Conservation (phyloP, 2,113 vertebrate genomes). For the Macheiramphus alcinus region DNA sequence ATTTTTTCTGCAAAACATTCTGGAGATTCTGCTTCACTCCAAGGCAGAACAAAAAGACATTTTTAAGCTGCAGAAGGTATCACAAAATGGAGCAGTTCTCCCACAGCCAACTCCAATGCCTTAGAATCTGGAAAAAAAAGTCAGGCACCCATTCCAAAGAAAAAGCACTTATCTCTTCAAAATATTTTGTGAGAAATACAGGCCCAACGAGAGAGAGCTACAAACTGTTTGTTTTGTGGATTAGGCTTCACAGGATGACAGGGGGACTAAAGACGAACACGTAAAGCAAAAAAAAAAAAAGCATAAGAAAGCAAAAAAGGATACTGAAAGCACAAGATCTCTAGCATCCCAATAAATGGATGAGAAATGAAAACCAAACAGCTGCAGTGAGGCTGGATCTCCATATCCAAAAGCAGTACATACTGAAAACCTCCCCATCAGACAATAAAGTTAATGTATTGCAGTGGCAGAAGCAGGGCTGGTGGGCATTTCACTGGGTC, state of each 20-base stretch:
- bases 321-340: background rate
- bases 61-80: background rate
- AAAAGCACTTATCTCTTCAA: background rate
- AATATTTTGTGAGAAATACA: background rate
- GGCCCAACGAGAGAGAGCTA: background rate
- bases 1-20: background rate
- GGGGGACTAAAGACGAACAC: background rate
- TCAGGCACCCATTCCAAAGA: background rate
- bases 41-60: background rate
- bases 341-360: background rate
- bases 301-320: background rate
- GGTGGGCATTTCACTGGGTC: background rate
- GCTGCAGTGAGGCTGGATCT: background rate
- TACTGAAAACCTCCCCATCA: background rate
- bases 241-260: background rate
- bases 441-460: background rate
- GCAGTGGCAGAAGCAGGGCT: background rate
- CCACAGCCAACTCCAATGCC: background rate
- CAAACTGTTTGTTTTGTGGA: background rate
- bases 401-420: background rate
- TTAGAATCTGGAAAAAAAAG: background rate
- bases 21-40: background rate
- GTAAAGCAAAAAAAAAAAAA: too few species aligned
- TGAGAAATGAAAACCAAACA: background rate
- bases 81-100: background rate